Conservation (phyloP, 2,888 invertebrate genomes). For the Atrina japonica region DNA sequence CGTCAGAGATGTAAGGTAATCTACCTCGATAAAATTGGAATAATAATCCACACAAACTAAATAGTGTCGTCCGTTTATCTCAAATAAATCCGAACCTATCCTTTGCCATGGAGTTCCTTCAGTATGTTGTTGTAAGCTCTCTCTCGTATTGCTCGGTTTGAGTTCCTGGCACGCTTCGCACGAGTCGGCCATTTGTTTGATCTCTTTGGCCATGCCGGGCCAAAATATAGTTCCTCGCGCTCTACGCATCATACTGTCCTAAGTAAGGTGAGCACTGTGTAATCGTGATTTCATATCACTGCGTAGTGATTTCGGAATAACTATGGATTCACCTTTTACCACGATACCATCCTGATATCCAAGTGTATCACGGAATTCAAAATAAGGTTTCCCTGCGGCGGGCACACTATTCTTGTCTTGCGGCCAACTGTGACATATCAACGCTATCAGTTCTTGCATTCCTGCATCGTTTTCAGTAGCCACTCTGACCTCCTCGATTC, state of each 20-base stretch:
- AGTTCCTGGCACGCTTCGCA: conserved; percentile 26
- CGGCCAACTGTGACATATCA: background rate
- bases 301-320: too few relatives aligned
- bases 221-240: conserved; percentile 28
- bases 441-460: background rate
- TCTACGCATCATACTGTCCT: conserved; percentile 21
- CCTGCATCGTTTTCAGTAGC: background rate
- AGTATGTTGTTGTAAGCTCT: conserved; percentile 3
- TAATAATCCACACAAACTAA: conserved; percentile 22
- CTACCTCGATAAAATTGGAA: conserved; percentile 22
- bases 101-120: conserved; percentile 28
- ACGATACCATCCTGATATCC: too few relatives aligned
- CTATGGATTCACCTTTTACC: background rate
- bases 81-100: conserved; percentile 27
- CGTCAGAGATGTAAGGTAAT: conserved; percentile 6
- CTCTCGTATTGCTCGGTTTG: conserved; percentile 4
- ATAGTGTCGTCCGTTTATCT: conserved; percentile 21
- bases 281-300: conserved; percentile 28
- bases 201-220: conserved; percentile 28
- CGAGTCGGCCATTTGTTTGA: conserved; percentile 21
- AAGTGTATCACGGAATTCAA: too few relatives aligned
- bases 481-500: background rate
- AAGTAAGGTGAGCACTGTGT: conserved; percentile 26
- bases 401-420: background rate
- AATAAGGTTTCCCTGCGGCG: too few relatives aligned